Evolutionary conservation across 2,113 vertebrate genomes (phyloP).

Genomic region (Pseudopipra pipra): DNA sequence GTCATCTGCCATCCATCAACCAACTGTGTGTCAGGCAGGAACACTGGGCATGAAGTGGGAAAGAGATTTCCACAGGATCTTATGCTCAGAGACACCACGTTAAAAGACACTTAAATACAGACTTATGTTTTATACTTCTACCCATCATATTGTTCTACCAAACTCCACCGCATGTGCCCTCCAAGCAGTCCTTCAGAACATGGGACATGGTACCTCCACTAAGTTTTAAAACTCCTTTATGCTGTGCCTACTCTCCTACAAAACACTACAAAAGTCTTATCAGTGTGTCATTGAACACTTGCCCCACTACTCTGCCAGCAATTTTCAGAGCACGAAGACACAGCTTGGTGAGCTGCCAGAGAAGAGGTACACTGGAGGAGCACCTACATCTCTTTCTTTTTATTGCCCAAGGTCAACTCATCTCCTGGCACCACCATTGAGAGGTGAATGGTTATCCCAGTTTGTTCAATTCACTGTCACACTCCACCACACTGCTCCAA

Average conservation of each 20-base stretch:
- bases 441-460: neutral
- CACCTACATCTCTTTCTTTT: neutral
- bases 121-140: neutral
- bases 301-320: neutral
- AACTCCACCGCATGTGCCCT: neutral
- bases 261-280: neutral
- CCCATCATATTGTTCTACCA: neutral
- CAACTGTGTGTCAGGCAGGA: neutral
- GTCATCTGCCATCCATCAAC: neutral
- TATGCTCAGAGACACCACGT: neutral
- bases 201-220: neutral
- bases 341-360: neutral
- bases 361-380: neutral
- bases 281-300: neutral
- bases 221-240: neutral
- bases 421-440: neutral
- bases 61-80: neutral
- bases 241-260: neutral
- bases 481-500: neutral
- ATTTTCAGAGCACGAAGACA: neutral
- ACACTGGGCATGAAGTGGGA: neutral
- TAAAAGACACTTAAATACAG: neutral
- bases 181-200: neutral
- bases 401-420: neutral
- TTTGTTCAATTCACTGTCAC: neutral